Evolutionary conservation across 2,797 vertebrate genomes (phyloP).

Genomic region (Clarias pachynema): DNA sequence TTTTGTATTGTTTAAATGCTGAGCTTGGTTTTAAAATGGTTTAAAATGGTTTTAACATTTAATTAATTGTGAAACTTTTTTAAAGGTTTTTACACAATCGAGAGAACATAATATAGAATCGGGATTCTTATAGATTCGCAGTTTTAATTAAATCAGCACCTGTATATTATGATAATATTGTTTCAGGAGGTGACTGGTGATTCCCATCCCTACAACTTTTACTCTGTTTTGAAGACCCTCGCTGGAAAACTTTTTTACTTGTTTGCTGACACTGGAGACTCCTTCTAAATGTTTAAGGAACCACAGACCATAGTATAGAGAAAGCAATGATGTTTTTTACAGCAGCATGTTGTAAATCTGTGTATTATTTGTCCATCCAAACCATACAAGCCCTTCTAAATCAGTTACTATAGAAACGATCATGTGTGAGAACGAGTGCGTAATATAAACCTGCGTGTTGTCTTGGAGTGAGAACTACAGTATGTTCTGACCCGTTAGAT

Average conservation of each 20-base stretch:
- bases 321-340: neutral
- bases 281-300: neutral
- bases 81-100: no score
- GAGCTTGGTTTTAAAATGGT: no score
- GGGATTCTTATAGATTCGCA: no score
- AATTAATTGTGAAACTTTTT: no score
- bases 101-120: no score
- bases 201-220: neutral
- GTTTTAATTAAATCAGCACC: no score
- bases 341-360: neutral
- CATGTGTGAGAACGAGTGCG: neutral
- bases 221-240: neutral
- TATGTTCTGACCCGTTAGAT: neutral
- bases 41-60: no score
- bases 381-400: neutral
- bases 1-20: no score
- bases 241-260: neutral
- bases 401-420: neutral
- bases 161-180: no score
- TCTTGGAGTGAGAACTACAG: neutral
- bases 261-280: neutral
- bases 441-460: neutral
- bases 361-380: neutral
- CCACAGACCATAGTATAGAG: neutral
- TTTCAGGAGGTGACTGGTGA: no score